phyloP scores from a whole-genome alignment of 2,797 vertebrate species.

The Dipus sagitta region DNA sequence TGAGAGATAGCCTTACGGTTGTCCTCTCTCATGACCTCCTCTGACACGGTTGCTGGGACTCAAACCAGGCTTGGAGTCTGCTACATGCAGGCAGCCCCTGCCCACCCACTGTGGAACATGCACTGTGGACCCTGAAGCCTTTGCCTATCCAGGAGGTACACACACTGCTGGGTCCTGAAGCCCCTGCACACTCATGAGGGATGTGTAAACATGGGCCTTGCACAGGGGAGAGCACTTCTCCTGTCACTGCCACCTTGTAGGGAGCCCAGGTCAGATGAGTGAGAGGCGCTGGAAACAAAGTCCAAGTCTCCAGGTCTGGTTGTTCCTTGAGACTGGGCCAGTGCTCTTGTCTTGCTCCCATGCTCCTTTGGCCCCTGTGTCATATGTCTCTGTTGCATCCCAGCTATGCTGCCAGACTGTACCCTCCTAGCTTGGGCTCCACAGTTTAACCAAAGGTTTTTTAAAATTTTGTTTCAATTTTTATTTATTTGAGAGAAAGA shows the following conservation, averaged over 20 bases:
- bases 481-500: no score
- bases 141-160: no score
- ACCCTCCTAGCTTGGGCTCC: not conserved
- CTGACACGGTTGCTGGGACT: not conserved
- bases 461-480: no score
- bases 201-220: no score
- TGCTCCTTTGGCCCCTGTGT: not conserved
- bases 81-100: not conserved
- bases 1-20: not conserved
- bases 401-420: no score
- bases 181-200: no score
- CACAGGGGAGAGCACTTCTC: no score
- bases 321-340: not conserved
- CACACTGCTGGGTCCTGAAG: not conserved
- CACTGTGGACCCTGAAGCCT: not conserved
- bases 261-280: not conserved
- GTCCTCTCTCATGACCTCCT: not conserved
- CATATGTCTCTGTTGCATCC: fast-evolving
- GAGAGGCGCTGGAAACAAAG: not conserved
- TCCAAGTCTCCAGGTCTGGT: not conserved
- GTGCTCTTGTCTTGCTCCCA: not conserved
- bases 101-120: not conserved
- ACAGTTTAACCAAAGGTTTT: not conserved
- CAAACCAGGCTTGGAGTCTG: not conserved
- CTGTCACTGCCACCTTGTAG: no score